A percentile compares a stretch with the other conserved stretches of the same genome.
Conservation (phyloP, 1,140 invertebrate species). For the Calephelis nemesis region DNA sequence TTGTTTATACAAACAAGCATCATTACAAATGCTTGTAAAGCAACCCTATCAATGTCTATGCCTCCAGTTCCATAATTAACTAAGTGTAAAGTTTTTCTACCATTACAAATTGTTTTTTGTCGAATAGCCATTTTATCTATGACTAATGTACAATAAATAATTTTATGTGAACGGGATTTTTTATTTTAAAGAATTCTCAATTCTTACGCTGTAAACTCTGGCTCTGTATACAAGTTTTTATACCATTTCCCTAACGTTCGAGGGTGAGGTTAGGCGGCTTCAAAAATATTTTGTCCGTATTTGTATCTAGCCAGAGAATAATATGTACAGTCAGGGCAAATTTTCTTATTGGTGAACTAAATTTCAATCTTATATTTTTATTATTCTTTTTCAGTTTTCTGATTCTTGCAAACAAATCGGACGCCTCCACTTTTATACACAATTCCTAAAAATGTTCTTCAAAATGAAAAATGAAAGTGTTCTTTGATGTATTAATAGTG, state of each 20-base stretch:
- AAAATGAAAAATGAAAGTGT: no score
- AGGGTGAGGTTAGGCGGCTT: neutral
- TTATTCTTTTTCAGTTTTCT: neutral
- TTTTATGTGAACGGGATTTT: conserved; percentile 4
- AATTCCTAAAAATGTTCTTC: no score
- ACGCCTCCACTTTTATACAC: no score
- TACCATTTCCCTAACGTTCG: no score
- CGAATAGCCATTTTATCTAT: conserved; percentile 42
- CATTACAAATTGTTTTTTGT: conserved; percentile 26
- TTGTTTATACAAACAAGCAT: conserved; percentile 25
- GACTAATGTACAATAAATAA: conserved; percentile 35
- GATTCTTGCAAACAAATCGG: no score
- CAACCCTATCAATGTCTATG: conserved; percentile 3
- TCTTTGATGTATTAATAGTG: no score
- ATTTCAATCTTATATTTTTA: neutral
- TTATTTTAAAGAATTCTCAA: neutral
- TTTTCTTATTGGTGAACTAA: neutral
- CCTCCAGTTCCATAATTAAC: conserved; percentile 40
- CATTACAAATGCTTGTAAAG: conserved; percentile 21
- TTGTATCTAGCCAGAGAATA: neutral
- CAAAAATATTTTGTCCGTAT: neutral
- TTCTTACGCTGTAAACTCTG: neutral
- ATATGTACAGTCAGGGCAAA: neutral
- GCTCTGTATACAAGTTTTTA: neutral
- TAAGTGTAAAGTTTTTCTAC: conserved; percentile 27